Conservation (phyloP, 2,113 vertebrate genomes). For the Zingel zingel region DNA sequence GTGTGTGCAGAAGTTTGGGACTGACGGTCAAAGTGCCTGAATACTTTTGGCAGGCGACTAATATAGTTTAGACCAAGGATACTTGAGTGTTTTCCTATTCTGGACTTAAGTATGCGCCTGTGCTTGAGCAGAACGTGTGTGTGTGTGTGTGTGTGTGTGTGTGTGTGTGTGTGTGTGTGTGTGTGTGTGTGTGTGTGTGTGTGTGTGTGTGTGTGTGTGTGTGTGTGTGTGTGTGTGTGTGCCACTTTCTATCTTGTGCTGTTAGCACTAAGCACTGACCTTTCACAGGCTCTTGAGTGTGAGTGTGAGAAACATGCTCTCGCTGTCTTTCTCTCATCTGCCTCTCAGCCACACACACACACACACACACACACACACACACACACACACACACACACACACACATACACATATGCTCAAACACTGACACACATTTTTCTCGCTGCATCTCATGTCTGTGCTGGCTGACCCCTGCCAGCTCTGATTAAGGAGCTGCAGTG, state of each 20-base stretch:
- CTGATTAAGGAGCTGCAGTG: conserved; percentile 96
- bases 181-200: conserved; percentile 40
- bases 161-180: conserved; percentile 50
- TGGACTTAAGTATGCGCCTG: conserved; percentile 66
- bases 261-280: conserved; percentile 83
- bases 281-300: conserved; percentile 91
- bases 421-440: conserved; percentile 49
- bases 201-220: conserved; percentile 44
- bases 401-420: conserved; percentile 8
- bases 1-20: conserved; percentile 2
- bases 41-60: conserved; percentile 35
- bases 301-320: conserved; percentile 93
- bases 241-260: conserved; percentile 73
- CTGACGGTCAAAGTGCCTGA: conserved; percentile 2
- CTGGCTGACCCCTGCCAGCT: conserved; percentile 92
- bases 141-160: not conserved
- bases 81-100: conserved; percentile 71
- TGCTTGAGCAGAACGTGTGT: conserved; percentile 37
- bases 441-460: conserved; percentile 78
- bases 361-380: conserved; percentile 33
- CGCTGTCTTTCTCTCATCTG: conserved; percentile 87
- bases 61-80: conserved; percentile 49
- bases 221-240: conserved; percentile 38
- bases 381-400: conserved; percentile 13
- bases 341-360: conserved; percentile 66